phyloP scores from a whole-genome alignment of 2,113 vertebrate genomes.

The Malurus elegans region DNA sequence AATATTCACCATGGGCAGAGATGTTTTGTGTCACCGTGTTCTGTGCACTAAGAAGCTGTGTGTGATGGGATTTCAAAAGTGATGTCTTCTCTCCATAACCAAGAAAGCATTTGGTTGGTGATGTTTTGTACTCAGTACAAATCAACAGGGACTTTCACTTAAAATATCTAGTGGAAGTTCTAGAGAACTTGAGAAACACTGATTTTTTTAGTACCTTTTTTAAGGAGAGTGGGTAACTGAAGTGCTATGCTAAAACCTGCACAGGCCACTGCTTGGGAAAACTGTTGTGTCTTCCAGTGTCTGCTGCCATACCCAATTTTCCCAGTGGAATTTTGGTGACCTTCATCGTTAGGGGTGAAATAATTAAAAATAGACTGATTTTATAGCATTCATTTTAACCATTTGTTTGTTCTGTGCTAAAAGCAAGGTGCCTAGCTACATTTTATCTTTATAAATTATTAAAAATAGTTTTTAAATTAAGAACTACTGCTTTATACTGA shows the following conservation, averaged over 20 bases:
- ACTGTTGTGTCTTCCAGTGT: background rate
- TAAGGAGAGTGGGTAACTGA: background rate
- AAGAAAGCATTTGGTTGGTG: background rate
- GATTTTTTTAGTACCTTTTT: background rate
- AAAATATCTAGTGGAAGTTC: background rate
- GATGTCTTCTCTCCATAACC: background rate
- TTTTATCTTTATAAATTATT: background rate
- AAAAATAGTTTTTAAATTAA: background rate
- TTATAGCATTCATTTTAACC: background rate
- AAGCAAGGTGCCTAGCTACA: background rate
- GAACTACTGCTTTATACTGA: background rate
- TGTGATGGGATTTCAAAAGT: background rate
- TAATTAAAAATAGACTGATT: background rate
- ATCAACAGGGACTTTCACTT: background rate
- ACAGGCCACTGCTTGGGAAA: background rate
- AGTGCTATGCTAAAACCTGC: background rate
- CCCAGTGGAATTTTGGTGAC: background rate
- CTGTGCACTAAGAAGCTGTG: background rate
- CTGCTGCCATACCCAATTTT: background rate
- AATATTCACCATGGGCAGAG: background rate
- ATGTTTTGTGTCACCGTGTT: accelerated
- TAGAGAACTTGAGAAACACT: background rate
- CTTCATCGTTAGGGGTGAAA: background rate
- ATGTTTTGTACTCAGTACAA: background rate
- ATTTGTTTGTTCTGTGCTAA: background rate